Conservation (phyloP, 2,888 invertebrate genomes). For the Exocentrus adspersus region DNA sequence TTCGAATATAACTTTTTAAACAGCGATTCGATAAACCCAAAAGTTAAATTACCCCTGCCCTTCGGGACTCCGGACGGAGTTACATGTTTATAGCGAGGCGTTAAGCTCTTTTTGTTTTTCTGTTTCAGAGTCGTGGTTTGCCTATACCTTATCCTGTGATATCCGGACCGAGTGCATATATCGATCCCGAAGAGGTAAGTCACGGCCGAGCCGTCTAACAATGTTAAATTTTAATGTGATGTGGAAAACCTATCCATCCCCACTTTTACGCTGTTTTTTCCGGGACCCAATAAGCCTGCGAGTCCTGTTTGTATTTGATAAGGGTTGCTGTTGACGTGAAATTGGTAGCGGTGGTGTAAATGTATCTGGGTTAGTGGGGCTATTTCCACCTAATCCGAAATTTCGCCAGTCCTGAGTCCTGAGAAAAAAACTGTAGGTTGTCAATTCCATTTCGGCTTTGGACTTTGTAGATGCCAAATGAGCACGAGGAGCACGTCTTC, state of each 20-base stretch:
- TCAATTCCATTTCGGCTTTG: no score
- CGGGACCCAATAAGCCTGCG: not conserved
- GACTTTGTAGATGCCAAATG: no score
- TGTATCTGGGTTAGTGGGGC: no score
- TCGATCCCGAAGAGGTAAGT: conserved; percentile 68
- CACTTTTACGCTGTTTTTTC: not conserved
- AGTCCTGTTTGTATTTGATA: not conserved
- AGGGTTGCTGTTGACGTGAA: no score
- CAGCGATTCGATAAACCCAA: conserved; percentile 4
- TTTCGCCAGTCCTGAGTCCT: no score
- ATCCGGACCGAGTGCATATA: conserved; percentile 68
- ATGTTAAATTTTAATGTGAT: not conserved
- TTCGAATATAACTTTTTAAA: conserved; percentile 10
- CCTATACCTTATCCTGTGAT: conserved; percentile 67
- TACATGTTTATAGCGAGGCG: not conserved
- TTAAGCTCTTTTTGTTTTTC: conserved; percentile 20
- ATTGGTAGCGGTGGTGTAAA: no score
- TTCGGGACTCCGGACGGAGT: not conserved
- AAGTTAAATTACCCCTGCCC: conserved; percentile 4
- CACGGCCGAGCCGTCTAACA: not conserved
- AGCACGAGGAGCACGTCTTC: no score
- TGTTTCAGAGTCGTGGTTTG: conserved; percentile 67
- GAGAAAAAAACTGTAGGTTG: no score
- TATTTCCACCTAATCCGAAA: no score
- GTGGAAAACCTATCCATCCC: not conserved